A percentile compares a stretch with the other conserved stretches of the same genome.
These are phyloP conservation scores for Subanguina moxae DNA, from an alignment of 1,140 invertebrate genomes.

Conservation along the genomic window DNA sequence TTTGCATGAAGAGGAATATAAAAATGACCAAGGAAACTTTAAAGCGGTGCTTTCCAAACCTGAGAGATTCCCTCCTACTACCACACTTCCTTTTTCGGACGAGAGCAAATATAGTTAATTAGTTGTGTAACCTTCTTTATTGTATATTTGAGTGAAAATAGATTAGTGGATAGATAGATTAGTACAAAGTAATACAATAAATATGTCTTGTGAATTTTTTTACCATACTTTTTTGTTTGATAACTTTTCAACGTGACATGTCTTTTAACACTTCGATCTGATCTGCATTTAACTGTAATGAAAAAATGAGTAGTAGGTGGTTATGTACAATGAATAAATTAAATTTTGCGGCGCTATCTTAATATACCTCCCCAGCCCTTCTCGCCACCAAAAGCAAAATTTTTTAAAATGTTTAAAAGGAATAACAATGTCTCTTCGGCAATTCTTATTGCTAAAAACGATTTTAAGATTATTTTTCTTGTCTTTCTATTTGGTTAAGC, in stretches of 20 bases:
- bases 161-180: not conserved
- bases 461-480: too few relatives aligned
- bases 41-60: not conserved
- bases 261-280: constrained; percentile 10
- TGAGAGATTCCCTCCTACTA: not conserved
- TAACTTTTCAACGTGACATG: not conserved
- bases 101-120: too few relatives aligned
- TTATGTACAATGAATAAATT: not conserved
- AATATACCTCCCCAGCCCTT: not conserved
- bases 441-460: too few relatives aligned
- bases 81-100: not conserved
- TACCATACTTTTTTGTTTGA: not conserved
- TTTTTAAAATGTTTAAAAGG: too few relatives aligned
- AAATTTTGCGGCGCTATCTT: not conserved
- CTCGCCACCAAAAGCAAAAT: not conserved
- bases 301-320: not conserved
- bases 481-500: too few relatives aligned
- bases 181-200: not conserved
- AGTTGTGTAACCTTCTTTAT: not conserved
- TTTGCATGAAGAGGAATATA: too few relatives aligned
- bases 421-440: too few relatives aligned
- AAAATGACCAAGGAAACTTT: too few relatives aligned
- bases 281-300: constrained; percentile 1
- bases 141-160: not conserved
- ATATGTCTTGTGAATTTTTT: not conserved